These are phyloP conservation scores for Drosophila antonietae DNA, from an alignment of 2,888 invertebrate species.

Conservation along the genomic window DNA sequence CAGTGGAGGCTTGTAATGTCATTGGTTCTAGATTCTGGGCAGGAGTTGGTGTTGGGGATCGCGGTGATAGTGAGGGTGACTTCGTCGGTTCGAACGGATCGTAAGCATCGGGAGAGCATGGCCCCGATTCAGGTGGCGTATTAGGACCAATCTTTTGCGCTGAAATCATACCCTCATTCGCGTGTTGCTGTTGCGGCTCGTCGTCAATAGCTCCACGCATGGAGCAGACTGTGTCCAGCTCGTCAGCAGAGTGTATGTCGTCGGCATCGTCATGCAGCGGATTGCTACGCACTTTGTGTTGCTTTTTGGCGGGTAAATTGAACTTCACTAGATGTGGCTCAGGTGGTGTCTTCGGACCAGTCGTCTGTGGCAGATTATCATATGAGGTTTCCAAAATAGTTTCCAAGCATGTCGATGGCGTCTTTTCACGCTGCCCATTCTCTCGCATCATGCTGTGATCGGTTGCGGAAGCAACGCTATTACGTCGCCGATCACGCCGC, in stretches of 20 bases:
- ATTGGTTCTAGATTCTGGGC: conserved; percentile 65
- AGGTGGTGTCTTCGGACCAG: conserved; percentile 91
- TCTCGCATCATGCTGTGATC: conserved; percentile 63
- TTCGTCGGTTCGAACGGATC: conserved; percentile 97
- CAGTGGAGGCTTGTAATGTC: conserved; percentile 25
- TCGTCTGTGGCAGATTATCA: conserved; percentile 83
- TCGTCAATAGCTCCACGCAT: conserved; percentile 50
- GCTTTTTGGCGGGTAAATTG: conserved; percentile 86
- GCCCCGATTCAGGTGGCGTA: conserved; percentile 89
- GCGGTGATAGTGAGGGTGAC: conserved; percentile 86
- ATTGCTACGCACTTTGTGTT: conserved; percentile 87
- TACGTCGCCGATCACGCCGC: conserved; percentile 57
- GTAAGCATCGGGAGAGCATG: conserved; percentile 92
- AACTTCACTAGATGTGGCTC: conserved; percentile 89
- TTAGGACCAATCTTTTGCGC: conserved; percentile 88
- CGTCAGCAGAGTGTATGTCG: conserved; percentile 72
- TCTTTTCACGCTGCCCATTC: conserved; percentile 77
- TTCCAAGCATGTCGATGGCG: conserved; percentile 75
- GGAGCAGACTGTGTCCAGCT: conserved; percentile 63
- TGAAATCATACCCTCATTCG: conserved; percentile 47
- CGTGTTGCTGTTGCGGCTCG: conserved; percentile 46
- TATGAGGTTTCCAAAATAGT: conserved; percentile 83
- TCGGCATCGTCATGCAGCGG: conserved; percentile 86
- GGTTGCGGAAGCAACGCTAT: conserved; percentile 45
- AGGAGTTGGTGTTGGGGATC: conserved; percentile 82